A percentile compares a stretch with the other conserved stretches of the same genome.
These are phyloP conservation scores for Drosophila nr. perissopoda DNA, from an alignment of 2,888 invertebrate genomes.

Conservation along the genomic window DNA sequence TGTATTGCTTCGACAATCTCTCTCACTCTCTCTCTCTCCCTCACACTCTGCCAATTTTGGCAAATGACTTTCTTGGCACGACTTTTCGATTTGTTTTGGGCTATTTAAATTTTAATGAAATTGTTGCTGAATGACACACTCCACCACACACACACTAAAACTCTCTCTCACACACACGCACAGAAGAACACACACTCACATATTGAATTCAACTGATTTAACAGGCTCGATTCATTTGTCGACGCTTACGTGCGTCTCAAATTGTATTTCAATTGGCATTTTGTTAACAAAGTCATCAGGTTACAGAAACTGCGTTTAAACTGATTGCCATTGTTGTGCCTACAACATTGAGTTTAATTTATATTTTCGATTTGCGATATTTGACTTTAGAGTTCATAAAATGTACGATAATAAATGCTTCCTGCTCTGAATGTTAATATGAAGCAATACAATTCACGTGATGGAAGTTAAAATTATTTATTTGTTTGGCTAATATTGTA, in stretches of 20 bases:
- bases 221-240: constrained; percentile 21
- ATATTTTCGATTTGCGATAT: constrained; percentile 7
- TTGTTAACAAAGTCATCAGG: constrained; percentile 39
- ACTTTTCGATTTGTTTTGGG: constrained; percentile 59
- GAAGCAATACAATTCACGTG: no score
- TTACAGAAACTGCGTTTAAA: constrained; percentile 19
- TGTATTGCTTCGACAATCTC: constrained; percentile 1
- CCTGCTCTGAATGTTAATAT: not conserved
- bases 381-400: not conserved
- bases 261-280: constrained; percentile 37
- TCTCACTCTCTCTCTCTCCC: not conserved
- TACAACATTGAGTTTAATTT: constrained; percentile 3
- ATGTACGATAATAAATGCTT: not conserved
- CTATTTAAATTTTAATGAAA: constrained; percentile 73
- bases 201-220: constrained; percentile 11
- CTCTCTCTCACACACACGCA: constrained; percentile 4
- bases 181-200: not conserved
- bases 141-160: not conserved
- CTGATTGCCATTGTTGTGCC: constrained; percentile 29
- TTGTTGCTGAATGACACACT: constrained; percentile 56
- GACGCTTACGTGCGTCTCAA: constrained; percentile 46
- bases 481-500: not conserved
- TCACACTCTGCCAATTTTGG: constrained; percentile 60
- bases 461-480: not conserved
- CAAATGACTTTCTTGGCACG: constrained; percentile 75